These are phyloP conservation scores for Spodoptera exigua DNA, from an alignment of 2,888 invertebrate species.

Conservation along the genomic window DNA sequence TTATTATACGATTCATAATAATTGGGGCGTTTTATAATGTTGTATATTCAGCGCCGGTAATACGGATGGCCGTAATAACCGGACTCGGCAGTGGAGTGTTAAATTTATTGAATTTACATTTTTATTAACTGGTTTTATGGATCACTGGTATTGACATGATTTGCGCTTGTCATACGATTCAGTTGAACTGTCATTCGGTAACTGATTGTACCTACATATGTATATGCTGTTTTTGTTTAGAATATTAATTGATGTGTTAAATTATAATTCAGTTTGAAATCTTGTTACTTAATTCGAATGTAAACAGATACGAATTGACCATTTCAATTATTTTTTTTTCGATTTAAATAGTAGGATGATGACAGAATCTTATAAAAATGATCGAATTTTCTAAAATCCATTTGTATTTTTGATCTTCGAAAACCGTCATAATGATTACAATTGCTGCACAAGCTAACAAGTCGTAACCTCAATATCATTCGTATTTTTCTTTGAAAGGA, in stretches of 20 bases:
- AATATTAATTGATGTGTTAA: too few species aligned
- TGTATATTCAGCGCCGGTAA: constrained; percentile 14
- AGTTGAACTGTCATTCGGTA: too few species aligned
- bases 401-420: neutral
- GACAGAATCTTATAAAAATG: too few species aligned
- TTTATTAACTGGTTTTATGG: constrained; percentile 37
- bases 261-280: too few species aligned
- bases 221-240: neutral
- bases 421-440: constrained; percentile 17
- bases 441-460: constrained; percentile 40
- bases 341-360: too few species aligned
- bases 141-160: constrained; percentile 24
- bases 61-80: constrained; percentile 24
- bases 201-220: too few species aligned
- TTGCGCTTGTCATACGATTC: constrained; percentile 2
- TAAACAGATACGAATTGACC: too few species aligned
- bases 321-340: too few species aligned
- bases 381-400: neutral
- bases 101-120: constrained; percentile 44
- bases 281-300: too few species aligned
- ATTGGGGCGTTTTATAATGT: constrained; percentile 11
- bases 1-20: constrained; percentile 12
- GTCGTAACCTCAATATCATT: constrained; percentile 43
- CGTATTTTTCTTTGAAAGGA: constrained; percentile 38
- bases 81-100: constrained; percentile 28